These are phyloP conservation scores for Polypterus senegalus DNA, from an alignment of 2,113 vertebrate genomes.

Conservation along the genomic window DNA sequence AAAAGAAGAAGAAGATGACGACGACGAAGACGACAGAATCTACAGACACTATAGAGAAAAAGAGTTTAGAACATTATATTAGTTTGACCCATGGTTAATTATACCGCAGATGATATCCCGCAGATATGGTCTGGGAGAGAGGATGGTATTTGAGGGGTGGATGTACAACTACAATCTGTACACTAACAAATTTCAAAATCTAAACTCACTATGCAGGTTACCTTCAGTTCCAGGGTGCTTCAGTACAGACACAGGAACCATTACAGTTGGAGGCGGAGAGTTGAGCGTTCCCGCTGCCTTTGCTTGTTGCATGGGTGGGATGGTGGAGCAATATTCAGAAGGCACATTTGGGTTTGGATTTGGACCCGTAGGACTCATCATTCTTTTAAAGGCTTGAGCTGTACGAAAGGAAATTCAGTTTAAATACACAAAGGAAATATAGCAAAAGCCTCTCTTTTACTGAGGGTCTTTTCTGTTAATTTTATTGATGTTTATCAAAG, in stretches of 20 bases:
- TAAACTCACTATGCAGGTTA: slow-evolving; percentile 28
- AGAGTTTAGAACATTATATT: too few species aligned
- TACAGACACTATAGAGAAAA: too few species aligned
- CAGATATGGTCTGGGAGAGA: too few species aligned
- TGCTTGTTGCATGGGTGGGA: slow-evolving; percentile 60
- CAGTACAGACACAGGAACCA: slow-evolving; percentile 68
- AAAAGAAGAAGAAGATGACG: too few species aligned
- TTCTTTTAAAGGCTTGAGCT: slow-evolving; percentile 89
- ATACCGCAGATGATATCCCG: too few species aligned
- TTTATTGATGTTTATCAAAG: neutral
- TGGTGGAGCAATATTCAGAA: slow-evolving; percentile 57
- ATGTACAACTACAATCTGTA: too few species aligned
- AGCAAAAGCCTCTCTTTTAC: neutral
- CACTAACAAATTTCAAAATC: too few species aligned
- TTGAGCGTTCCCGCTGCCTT: slow-evolving; percentile 49
- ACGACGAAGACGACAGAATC: too few species aligned
- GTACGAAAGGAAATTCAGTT: slow-evolving; percentile 15
- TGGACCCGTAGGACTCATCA: slow-evolving; percentile 83
- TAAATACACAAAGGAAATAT: neutral
- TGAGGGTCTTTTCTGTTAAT: neutral
- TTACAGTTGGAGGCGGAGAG: slow-evolving; percentile 62
- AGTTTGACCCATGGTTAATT: too few species aligned
- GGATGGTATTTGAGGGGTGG: too few species aligned
- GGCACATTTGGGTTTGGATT: slow-evolving; percentile 58
- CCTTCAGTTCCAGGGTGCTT: slow-evolving; percentile 70